Conservation (phyloP, 2,113 vertebrate genomes). For the Ailurus styani region DNA sequence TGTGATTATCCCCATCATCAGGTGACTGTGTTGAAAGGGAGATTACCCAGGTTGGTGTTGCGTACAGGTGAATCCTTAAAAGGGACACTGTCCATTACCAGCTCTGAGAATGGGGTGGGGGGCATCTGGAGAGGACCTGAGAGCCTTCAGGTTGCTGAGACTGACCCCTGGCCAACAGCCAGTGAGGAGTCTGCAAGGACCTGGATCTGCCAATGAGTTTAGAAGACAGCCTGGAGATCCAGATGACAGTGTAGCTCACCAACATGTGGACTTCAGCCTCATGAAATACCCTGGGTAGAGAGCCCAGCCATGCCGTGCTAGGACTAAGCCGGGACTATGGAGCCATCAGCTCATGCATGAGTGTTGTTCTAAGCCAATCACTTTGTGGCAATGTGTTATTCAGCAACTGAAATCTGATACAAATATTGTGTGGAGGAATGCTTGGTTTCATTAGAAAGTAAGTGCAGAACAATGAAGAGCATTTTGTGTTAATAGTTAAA, state of each 20-base stretch:
- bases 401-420: not conserved
- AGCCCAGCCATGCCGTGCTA: not conserved
- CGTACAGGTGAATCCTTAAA: not conserved
- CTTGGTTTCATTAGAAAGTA: not conserved
- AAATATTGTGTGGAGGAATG: not conserved
- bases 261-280: not conserved
- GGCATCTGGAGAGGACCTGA: not conserved
- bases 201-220: not conserved
- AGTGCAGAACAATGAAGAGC: not conserved
- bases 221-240: not conserved
- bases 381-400: not conserved
- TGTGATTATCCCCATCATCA: not conserved
- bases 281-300: not conserved
- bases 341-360: not conserved
- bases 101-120: not conserved
- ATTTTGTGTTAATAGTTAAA: too few relatives aligned
- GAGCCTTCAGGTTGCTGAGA: not conserved
- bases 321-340: not conserved
- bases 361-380: not conserved
- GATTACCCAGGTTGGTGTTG: not conserved
- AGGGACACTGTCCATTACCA: not conserved
- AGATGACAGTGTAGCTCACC: not conserved
- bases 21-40: not conserved
- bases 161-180: not conserved
- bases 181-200: not conserved